Base-by-base conservation (phyloP, 2,113 vertebrate genomes). In the Holacanthus passer region DNA sequence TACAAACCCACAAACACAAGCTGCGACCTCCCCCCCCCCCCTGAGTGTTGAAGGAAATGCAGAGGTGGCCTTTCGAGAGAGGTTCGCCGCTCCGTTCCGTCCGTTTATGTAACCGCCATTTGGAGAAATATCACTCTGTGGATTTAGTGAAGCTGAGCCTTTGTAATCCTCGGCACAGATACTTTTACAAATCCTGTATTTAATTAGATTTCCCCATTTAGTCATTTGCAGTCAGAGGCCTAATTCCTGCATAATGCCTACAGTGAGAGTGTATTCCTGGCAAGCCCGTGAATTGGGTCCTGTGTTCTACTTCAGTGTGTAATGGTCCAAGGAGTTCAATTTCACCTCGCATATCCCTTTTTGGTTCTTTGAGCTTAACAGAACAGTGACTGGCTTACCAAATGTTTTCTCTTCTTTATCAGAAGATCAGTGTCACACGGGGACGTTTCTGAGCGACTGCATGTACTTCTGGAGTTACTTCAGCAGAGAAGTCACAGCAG, bases 101-200 rank as follows among this genome's bases (percentile, higher is more conserved):
- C 45, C 59, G 81, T 90, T 92, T 92, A 89, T 87, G 84, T 88
- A 93, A 93, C 75, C 20, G 39, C 79, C 73, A 80, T 87, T 87
- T 85, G 80, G 76, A 81, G 83, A 91, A 89, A 85, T 85, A 86
- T 87, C 74, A 78, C 84, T 83, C 73, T 65, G 79, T 71, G 89
- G 91, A 88, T 92, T 92, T 90, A 82, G 76, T 45, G n/a, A 76
- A 59, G 77, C 83, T 89, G 81, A 92, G 85, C 85, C 90, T 86
- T 88, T 88, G 90, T 94, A 94, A 94, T 94, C 93, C 92, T 83
- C 82, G 35, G 79, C 86, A 74, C 83, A 85, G 91, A 93, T 93
- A 92, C 94, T 91, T 92, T 91, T 90, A 91, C 93, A 93, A 93
- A 93, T 92, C 89, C 91, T 84, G 74, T 87, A 90, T 94, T 94